Evolutionary conservation across 2,797 vertebrate genomes (phyloP), one percentile per base, ranked within the genome.

Genomic region (Synanceia verrucosa): DNA sequence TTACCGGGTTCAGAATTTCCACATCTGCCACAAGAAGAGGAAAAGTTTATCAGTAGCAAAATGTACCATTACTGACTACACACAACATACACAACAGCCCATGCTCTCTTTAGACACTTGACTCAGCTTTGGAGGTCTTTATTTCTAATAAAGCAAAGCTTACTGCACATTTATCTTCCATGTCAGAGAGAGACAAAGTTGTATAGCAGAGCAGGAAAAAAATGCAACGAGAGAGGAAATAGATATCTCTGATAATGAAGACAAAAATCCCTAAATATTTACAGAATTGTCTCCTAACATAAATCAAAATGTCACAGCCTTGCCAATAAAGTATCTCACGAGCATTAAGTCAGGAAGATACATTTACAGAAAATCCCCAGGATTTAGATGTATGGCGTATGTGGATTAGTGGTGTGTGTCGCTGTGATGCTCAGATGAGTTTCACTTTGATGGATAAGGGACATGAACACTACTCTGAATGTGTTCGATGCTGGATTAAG

Each of bases 201-300:
- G 28, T 62, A 19, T 79, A 10, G 67, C 36, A 61, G 79, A 77
- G 48, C 51, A 10, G 69, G 57, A 37, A 72, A 78, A 70, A 70
- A 83, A 83, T 66, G 56, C 51, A 71, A 77, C 71, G 33, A 78
- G 28, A 73, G 48, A 33, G 51, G 81, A 78, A 73, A 53, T 57
- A 74, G 74, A 82, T 72, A 85, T 76, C 63, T 73, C 70, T 78
- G 72, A 89, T 90, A 88, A 92, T 88, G 79, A 89, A 79, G 85
- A 89, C 76, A 81, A 78, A 86, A 78, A 85, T 81, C 71, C 59
- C 63, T 71, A 89, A 93, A 92, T 91, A 91, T 94, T 94, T 92
- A 90, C 56, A 73, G 51, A 83, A 70, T 55, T 31, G 63, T 88
- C 79, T 79, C 55, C 68, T 73, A n/a, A 21, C 51, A 84, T 87